Evolutionary conservation across 1,140 invertebrate genomes (phyloP), one percentile per base, ranked within the genome.

Genomic region (Musca vetustissima): DNA sequence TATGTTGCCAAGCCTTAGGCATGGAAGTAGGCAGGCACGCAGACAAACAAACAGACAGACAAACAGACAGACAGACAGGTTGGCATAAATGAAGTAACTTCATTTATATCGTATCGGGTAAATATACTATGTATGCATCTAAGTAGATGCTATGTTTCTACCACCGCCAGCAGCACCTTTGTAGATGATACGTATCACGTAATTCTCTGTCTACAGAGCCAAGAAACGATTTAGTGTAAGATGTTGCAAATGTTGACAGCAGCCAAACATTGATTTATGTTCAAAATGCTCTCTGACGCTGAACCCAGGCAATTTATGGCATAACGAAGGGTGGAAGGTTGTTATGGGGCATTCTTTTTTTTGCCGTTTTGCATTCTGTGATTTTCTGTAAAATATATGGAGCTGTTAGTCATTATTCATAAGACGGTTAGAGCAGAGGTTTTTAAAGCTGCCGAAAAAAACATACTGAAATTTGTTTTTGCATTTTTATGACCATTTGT

Each of bases 221-320:
- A 36, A 61, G 28, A 61, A 61, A 61, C 57, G 57, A 61, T 61
- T 61, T 61, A 61, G 21, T 61, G 36, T 28, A 43, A 36, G 57
- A 61, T 61, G 57, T 61, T 19, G 57, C 57, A 36, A 43, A 43
- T 61, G 57, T 43, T 61, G 73, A 71, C 74, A 77, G 78, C 77
- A 78, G 77, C 73, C 77, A 76, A 78, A 78, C 76, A 74, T 77
- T 78, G 77, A 78, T 78, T 78, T 78, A 78, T 78, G 70, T 70
- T 76, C 74, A 72, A 32, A n/a, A 74, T 71, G 36, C 11, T 43
- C 36, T 43, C n/a, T n/a, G n/a, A n/a, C 11, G 11, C 36, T 13
- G 36, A 43, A 76, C 77, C 75, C 68, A 36, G 77, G 78, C 72
- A 78, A 78, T 78, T 78, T 78, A 78, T 78, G 76, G 78, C 76